Base-by-base conservation (phyloP, 2,797 vertebrate species). In the Gymnocypris eckloni region DNA sequence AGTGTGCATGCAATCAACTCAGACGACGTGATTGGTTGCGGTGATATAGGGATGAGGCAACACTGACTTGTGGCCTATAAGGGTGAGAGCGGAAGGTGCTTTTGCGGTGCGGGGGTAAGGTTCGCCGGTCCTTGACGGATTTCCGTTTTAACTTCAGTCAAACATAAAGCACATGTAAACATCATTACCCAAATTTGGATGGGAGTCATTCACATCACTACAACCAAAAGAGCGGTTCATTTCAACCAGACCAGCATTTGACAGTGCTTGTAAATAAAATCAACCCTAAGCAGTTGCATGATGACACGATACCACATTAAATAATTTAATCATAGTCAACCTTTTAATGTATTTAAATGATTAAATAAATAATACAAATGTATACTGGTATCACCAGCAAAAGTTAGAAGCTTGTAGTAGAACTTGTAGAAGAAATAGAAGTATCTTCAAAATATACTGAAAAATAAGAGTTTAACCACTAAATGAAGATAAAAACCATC, bases 31-130 rank as follows among this genome's bases (percentile, higher is more conserved):
- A 89, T 86, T 85, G 81, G 77, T 82, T 67, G 28, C 25, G 81
- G 76, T n/a, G n/a, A 66, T 48, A 76, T 18, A 81, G 33, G 1
- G 75, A 54, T 77, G 13, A 81, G 66, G 83, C 61, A 72, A 50
- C 86, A 96, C 92, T 95, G 94, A 95, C 90, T 93, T 96, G 93
- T 56, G 94, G 92, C 86, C 91, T 90, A 84, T 90, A 93, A 0
- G 86, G 90, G 71, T 91, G 88, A 1, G 6, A 90, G 78, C 92
- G 91, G 89, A 93, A 91, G 28, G 93, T 82, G 78, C 85, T 92
- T 83, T 89, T 67, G 85, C 93, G 94, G 22, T 67, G 41, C 22
- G 41, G 37, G 48, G 41, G 48, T 80, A 87, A 41, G 79, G 84
- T 43, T 83, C 79, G 85, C 45, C 88, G 86, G 22, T 85, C 81